A percentile compares a stretch with the other conserved stretches of the same genome.
Conservation (phyloP, 2,113 vertebrate genomes). For the Lophochroa leadbeateri region DNA sequence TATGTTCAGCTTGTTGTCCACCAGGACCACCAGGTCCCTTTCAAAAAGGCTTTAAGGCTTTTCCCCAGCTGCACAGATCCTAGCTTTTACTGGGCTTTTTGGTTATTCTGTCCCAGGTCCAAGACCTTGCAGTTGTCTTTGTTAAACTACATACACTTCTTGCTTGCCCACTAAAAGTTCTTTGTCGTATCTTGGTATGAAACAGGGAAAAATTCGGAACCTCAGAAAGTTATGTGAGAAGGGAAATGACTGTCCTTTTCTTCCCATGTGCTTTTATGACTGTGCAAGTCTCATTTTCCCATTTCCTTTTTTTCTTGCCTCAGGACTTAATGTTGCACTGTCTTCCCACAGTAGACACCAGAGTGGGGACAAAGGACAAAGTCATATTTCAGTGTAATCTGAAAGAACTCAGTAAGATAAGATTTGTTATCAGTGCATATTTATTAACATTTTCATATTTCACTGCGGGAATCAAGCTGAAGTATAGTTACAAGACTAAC, state of each 20-base stretch:
- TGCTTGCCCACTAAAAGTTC: not conserved
- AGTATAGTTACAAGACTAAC: not conserved
- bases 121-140: not conserved
- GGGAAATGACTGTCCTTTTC: not conserved
- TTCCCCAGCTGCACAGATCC: not conserved
- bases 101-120: not conserved
- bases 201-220: not conserved
- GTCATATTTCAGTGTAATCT: slow-evolving; percentile 23
- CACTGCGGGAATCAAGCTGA: not conserved
- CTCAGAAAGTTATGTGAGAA: not conserved
- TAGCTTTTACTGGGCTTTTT: not conserved
- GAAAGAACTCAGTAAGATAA: not conserved
- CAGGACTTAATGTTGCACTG: not conserved
- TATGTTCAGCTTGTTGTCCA: not conserved
- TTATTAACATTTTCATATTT: slow-evolving; percentile 35
- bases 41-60: not conserved
- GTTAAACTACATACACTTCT: not conserved
- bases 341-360: not conserved
- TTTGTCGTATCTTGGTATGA: not conserved
- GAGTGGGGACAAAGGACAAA: not conserved
- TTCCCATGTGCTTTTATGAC: not conserved
- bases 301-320: not conserved
- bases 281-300: not conserved
- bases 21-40: not conserved
- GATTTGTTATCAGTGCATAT: not conserved